Base-by-base conservation (phyloP, 1,140 invertebrate genomes). In the Lutraria rhynchaena region DNA sequence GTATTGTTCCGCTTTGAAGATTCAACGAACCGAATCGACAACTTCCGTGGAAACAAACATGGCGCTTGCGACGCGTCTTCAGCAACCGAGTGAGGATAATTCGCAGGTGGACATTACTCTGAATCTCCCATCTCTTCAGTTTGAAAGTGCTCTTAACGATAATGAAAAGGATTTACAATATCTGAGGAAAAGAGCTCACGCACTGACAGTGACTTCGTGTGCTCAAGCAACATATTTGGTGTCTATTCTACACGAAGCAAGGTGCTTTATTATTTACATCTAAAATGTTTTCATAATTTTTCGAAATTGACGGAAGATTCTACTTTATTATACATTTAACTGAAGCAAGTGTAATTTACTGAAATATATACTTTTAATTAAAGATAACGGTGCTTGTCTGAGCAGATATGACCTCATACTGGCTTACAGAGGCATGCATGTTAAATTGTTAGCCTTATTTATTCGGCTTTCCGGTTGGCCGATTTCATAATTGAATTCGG, bases 111-210 rank as follows among this genome's bases (percentile, higher is more conserved):
- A 89, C 82, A 89, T 89, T 44, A 87, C 88, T 2, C 49, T 58
- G 55, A 86, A 87, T 73, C 76, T 89, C 29, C 63, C 75, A 35
- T 82, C 86, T 33, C 65, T 89, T 33, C 85, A 86, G 58, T 89
- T 89, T 85, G 87, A 89, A 83, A 89, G 86, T 83, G 86, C 87
- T n/a, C 65, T 89, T 33, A 83, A 49, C 1, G 77, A 86, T 44
- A 86, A 88, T 46, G 87, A 88, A 73, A 86, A 85, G 57, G 55
- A 86, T 65, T 65, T 87, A 33, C 57, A 88, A 51, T 67, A 76
- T 61, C 53, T 89, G 13, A 80, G 88, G 73, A 70, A 77, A 41
- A 70, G 81, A 57, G 84, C 83, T n/a, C 86, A 88, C 80, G 87
- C 86, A 24, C 67, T 88, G 31, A 77, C 85, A 19, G 88, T 88